Evolutionary conservation across 2,888 invertebrate species (phyloP), one percentile per base, ranked within the genome.

Genomic region (Drosophila kanekoi): DNA sequence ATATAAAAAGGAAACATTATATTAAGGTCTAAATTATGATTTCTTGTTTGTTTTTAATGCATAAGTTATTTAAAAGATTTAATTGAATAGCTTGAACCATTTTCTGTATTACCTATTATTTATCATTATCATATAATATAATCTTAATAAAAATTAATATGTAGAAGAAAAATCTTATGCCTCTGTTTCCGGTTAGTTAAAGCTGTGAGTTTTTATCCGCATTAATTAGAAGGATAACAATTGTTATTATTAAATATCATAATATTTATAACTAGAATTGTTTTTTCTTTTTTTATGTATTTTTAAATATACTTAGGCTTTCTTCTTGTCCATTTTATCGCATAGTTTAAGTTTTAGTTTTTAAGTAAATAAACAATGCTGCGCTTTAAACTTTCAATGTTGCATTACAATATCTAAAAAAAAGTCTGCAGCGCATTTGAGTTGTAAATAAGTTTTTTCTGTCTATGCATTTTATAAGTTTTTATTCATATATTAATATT

Each of bases 161-260:
- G 72, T 87, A 83, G 90, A 88, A 89, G 89, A 89, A 89, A 87
- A 89, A 82, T 90, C 90, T 87, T 83, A 75, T 80, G 89, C 79
- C 86, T 88, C 84, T 85, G 76, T 89, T 82, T 77, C 79, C 82
- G 81, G 81, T 89, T 82, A 78, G 86, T 90, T 90, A 90, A 90
- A 90, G 90, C 90, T 90, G 90, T 91, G 91, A 91, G 90, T 91
- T 90, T 89, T 90, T 81, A 89, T 87, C 85, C 89, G 89, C 90
- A 81, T 84, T 81, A 87, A 81, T 87, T 87, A 79, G 74, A 89
- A 87, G 89, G 77, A 85, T 89, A 85, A 89, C 88, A 82, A 85
- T 89, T 87, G 48, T 75, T 74, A 74, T 73, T 66, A 69, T 72
- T 71, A 70, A 28, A 63, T 63, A 52, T 72, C 70, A 58, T 62